Evolutionary conservation across 2,797 vertebrate species (phyloP), one percentile per base, ranked within the genome.

Genomic region (Harpagifer antarcticus): DNA sequence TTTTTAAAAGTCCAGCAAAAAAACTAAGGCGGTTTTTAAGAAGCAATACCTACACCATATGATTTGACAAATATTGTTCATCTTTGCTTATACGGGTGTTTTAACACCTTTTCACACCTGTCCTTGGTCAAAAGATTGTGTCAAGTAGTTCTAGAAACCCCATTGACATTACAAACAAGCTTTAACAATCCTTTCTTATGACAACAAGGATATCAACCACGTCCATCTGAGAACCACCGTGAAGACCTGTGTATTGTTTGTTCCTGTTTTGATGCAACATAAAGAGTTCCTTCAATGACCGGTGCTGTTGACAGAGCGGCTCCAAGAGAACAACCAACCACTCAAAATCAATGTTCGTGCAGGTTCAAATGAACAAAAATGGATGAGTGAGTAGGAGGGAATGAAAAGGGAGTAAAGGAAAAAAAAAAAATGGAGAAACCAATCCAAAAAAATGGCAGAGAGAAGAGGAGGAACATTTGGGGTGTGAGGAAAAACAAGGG

Each of bases 11-110:
- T 93, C 91, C 90, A 86, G 89, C 87, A 87, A 90, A 91, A 86
- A 84, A 92, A 90, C 92, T 92, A 93, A 92, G 92, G 91, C 91
- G 82, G 89, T 90, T 93, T 86, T 89, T 90, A 94, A 92, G 89
- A 92, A 93, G 90, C 93, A 90, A 92, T 91, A 94, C 96, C 96
- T 95, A 94, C 92, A 95, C 91, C 95, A 91, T 96, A 95, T 95
- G 92, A 94, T 91, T 92, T 85, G 85, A 93, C 90, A 91, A 89
- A 90, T 89, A 93, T 87, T 91, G 88, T 93, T 93, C 91, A 86
- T 90, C 89, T 91, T 85, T 93, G 86, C 93, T 90, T 90, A 84
- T 76, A 81, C 76, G 84, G 89, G 90, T 86, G 90, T 76, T 86
- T 74, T 62, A 83, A 93, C 84, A 91, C 88, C 89, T 84, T 78